Percentiles rank a stretch among this genome's conserved stretches.
Evolutionary conservation across 2,888 invertebrate species (phyloP).

Genomic region (Rhimphoctona megacephalus): DNA sequence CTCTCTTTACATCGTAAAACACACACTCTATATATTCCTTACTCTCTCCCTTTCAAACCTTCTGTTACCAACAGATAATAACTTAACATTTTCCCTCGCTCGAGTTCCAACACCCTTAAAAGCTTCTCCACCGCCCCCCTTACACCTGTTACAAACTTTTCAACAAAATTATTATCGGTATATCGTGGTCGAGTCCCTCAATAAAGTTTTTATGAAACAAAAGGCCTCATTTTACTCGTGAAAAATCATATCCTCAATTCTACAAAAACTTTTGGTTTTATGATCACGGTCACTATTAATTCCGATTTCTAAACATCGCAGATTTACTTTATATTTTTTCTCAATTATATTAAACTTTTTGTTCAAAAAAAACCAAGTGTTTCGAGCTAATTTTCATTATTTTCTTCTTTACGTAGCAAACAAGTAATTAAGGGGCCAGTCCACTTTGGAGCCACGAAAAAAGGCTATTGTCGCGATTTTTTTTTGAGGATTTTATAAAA

Average conservation of each 20-base stretch:
- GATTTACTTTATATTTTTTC: no score
- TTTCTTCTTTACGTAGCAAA: no score
- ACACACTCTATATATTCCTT: conserved; percentile 10
- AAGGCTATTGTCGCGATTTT: no score
- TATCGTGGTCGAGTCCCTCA: not conserved
- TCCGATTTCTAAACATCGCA: not conserved
- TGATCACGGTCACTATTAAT: not conserved
- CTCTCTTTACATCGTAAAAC: conserved; percentile 11
- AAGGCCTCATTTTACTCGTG: not conserved
- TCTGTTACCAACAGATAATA: conserved; percentile 79
- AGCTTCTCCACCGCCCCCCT: not conserved
- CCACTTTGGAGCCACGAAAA: no score
- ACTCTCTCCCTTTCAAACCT: conserved; percentile 60
- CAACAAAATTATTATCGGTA: conserved; percentile 56
- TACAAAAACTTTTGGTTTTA: not conserved
- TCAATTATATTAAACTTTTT: no score
- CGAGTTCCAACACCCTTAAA: conserved; percentile 23
- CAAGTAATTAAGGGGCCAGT: no score
- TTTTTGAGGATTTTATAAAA: no score
- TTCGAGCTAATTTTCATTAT: no score
- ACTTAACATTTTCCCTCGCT: conserved; percentile 73
- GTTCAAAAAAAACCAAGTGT: no score
- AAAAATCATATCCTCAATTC: not conserved
- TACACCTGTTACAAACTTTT: conserved; percentile 36
- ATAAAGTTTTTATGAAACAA: not conserved